Evolutionary conservation across 2,797 vertebrate genomes (phyloP).

Genomic region (Poecilia gillii): DNA sequence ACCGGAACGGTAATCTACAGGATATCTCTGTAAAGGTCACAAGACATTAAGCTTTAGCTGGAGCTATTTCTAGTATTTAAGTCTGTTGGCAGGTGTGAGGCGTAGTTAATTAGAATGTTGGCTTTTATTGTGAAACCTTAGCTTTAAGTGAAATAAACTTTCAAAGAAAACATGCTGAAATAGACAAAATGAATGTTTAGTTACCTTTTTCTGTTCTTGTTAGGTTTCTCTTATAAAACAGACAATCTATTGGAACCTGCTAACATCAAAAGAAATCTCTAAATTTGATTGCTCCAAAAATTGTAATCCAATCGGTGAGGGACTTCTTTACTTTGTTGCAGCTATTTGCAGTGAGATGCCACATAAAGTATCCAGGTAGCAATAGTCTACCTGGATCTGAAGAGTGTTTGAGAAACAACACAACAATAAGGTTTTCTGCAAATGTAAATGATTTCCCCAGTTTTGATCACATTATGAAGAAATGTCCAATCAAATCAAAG

Average conservation of each 20-base stretch:
- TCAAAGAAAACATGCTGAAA: neutral
- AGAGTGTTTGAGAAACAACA: neutral
- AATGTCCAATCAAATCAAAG: neutral
- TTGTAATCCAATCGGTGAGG: too few relatives aligned
- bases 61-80: neutral
- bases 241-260: too few relatives aligned
- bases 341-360: neutral
- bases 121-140: neutral
- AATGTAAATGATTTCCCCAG: neutral
- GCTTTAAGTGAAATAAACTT: neutral
- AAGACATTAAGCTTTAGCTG: constrained; percentile 27
- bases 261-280: neutral
- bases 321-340: neutral
- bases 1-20: constrained; percentile 41
- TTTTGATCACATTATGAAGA: neutral
- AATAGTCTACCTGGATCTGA: neutral
- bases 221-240: neutral
- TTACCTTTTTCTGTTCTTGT: neutral
- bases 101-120: constrained; percentile 13
- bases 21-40: constrained; percentile 55
- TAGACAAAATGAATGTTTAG: neutral
- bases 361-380: neutral
- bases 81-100: neutral
- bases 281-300: neutral
- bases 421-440: neutral